These are phyloP conservation scores for Sebastes iracundus DNA, from an alignment of 2,797 vertebrate species.

Conservation along the genomic window DNA sequence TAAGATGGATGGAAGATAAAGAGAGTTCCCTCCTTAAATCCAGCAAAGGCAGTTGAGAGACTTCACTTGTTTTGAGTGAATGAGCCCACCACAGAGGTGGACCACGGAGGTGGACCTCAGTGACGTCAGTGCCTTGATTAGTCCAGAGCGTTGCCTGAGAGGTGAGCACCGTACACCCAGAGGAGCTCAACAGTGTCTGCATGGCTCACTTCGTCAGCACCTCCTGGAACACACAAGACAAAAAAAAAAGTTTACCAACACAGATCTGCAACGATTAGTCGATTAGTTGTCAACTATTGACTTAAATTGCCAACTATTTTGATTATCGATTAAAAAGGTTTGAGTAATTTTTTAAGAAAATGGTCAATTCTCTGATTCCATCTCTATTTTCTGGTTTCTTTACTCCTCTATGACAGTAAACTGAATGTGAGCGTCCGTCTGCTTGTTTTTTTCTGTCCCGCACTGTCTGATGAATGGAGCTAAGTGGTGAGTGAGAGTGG, in stretches of 20 bases:
- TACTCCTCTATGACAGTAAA: too few relatives aligned
- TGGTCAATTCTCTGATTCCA: too few relatives aligned
- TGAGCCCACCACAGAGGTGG: slow-evolving; percentile 15
- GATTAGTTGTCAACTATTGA: too few relatives aligned
- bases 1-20: slow-evolving; percentile 70
- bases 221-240: slow-evolving; percentile 81
- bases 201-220: slow-evolving; percentile 84
- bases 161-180: slow-evolving; percentile 40
- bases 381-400: too few relatives aligned
- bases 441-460: too few relatives aligned
- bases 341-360: too few relatives aligned
- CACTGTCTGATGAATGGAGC: rapidly evolving
- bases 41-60: slow-evolving; percentile 69
- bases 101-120: slow-evolving; percentile 38
- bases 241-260: not conserved
- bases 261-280: too few relatives aligned
- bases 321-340: too few relatives aligned
- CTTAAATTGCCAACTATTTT: too few relatives aligned
- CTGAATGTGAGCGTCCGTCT: too few relatives aligned
- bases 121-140: slow-evolving; percentile 52
- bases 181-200: slow-evolving; percentile 47
- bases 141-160: slow-evolving; percentile 53
- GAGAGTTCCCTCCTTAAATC: slow-evolving; percentile 70
- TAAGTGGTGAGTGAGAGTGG: too few relatives aligned
- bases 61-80: slow-evolving; percentile 57